These are phyloP conservation scores for Palythoa caribaeorum DNA, from an alignment of 92 coral and sea anemone genomes.

Conservation along the genomic window DNA sequence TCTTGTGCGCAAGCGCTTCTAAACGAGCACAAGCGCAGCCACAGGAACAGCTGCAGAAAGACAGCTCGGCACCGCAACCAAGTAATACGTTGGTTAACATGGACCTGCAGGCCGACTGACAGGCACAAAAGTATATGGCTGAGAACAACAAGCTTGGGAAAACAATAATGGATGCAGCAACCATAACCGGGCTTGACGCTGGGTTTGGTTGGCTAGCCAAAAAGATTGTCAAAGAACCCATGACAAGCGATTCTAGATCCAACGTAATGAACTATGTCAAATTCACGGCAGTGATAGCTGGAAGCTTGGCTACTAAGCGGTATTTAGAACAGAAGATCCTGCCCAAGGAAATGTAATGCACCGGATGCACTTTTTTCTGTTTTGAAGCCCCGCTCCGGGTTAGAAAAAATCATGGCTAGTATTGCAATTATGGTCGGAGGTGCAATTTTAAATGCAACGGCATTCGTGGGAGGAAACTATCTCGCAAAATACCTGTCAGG, in stretches of 20 bases:
- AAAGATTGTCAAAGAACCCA: slow-evolving; percentile 35
- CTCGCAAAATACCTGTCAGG: neutral
- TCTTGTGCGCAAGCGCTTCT: neutral
- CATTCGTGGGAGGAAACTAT: neutral
- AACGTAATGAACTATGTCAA: slow-evolving; percentile 41
- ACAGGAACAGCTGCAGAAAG: neutral
- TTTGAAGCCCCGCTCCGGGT: neutral
- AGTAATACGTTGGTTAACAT: no score
- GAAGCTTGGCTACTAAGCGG: slow-evolving; percentile 13
- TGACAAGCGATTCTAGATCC: slow-evolving; percentile 36
- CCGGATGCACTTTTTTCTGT: no score
- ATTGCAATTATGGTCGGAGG: neutral
- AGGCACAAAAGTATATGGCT: neutral
- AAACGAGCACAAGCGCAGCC: neutral
- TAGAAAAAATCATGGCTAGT: neutral
- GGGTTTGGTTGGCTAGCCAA: slow-evolving; percentile 43
- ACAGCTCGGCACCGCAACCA: no score
- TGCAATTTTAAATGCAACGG: neutral
- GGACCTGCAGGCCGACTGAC: no score
- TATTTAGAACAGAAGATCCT: slow-evolving; percentile 21
- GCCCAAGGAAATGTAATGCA: no score
- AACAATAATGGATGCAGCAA: slow-evolving; percentile 9
- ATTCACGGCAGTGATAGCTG: slow-evolving; percentile 32
- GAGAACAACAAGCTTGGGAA: slow-evolving; percentile 20
- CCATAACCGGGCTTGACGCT: slow-evolving; percentile 1